A percentile compares a stretch with the other conserved stretches of the same genome.
phyloP scores from a whole-genome alignment of 2,113 vertebrate species.

The Meriones unguiculatus region DNA sequence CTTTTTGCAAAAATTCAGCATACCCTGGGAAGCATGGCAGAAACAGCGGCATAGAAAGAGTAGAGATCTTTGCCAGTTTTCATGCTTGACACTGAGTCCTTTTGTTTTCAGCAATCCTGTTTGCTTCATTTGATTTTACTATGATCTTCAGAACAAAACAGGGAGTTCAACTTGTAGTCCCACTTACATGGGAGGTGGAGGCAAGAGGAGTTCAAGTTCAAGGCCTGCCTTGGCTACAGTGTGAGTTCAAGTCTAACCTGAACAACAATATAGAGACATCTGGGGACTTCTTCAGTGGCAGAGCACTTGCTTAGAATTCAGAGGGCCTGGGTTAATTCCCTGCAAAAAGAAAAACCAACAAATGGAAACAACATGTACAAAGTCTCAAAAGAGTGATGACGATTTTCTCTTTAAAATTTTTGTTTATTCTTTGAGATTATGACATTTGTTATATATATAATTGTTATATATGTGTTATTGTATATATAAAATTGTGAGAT shows the following conservation, averaged over 20 bases:
- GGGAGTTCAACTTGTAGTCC: neutral
- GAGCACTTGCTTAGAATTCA: neutral
- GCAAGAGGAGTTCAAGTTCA: neutral
- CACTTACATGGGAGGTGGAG: neutral
- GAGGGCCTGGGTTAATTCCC: neutral
- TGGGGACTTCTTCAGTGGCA: neutral
- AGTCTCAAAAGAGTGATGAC: neutral
- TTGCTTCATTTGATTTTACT: conserved; percentile 41
- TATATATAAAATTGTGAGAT: too few species aligned
- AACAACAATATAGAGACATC: neutral
- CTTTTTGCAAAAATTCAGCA: conserved; percentile 74
- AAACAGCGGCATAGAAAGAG: conserved; percentile 54
- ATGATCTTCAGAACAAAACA: conserved; percentile 31
- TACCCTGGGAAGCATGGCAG: conserved; percentile 48
- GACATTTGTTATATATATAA: too few species aligned
- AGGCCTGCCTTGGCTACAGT: neutral
- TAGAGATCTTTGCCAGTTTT: conserved; percentile 7
- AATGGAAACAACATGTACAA: neutral
- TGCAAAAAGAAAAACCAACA: neutral
- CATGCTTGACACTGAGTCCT: neutral
- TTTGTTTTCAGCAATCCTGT: conserved; percentile 15
- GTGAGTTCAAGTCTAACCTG: neutral
- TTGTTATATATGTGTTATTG: too few species aligned
- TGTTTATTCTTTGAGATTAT: neutral
- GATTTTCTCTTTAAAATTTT: conserved; percentile 27